Evolutionary conservation across 23 tunicate genomes (phyloP), one percentile per base, ranked within the genome.

Genomic region (Halocynthia roretzi): DNA sequence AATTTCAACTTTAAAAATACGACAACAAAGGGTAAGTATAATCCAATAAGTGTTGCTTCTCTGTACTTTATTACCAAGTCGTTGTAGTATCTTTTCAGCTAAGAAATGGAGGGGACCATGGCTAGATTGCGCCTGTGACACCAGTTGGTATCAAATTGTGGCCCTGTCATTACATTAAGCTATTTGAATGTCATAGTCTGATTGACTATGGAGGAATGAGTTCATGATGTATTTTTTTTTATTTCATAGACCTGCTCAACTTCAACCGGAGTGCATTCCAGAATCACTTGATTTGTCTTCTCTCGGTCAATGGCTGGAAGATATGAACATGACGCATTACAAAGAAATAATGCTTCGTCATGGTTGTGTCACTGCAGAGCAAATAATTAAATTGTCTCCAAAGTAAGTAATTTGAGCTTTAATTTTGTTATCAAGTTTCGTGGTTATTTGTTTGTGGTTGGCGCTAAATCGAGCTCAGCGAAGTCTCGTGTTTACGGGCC

Each of bases 351-450:
- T 92, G 87, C 60, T 92, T 10, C 56, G 87, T 44, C 69, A 77
- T 75, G 98, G 98, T 20, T 86, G 92, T 61, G 91, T 86, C 8
- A 92, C 98, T 19, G 98, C 92, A 10, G 98, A 92, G 63, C 98
- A 92, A 54, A 92, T 92, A 21, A 92, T 86, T 77, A 72, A 85
- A 49, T 56, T 92, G 10, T 77, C 79, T n/a, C 31, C 77, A 20
- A 75, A 83, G 98, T 92, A 56, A 71, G 88, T 78, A 15, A 53
- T 18, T 10, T 78, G 11, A 76, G 7, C 7, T 14, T 1, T 10
- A 8, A n/a, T 21, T n/a, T 11, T 61, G 5, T 21, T 40, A 48
- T 15, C 2, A n/a, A 11, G 18, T n/a, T 68, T 12, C 12, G 22
- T 12, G 2, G 72, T 2, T 19, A 68, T 15, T 68, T 0, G 18